Conservation (phyloP, 2,888 invertebrate species). For the Melitaea athalia region DNA sequence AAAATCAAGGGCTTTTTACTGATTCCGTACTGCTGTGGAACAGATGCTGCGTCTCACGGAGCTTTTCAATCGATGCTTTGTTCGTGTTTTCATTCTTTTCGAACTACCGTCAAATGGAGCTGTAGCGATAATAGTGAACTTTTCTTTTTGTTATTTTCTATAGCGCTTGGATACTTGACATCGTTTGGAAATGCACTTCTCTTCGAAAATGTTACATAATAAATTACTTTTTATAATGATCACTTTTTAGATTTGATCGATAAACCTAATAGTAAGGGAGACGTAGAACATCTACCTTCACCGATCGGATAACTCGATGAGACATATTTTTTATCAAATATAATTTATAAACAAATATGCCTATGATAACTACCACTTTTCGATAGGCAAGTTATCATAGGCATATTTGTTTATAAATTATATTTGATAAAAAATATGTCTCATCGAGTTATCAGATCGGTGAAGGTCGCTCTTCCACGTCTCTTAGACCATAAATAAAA, state of each 20-base stretch:
- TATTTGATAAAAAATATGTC: too few relatives aligned
- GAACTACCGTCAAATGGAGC: slow-evolving; percentile 19
- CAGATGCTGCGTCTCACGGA: slow-evolving; percentile 32
- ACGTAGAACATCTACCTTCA: too few relatives aligned
- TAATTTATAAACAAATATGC: too few relatives aligned
- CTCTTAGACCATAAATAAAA: background rate
- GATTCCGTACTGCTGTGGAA: slow-evolving; percentile 15
- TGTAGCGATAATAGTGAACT: slow-evolving; percentile 27
- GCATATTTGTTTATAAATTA: too few relatives aligned
- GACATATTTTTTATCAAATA: too few relatives aligned
- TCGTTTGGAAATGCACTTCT: slow-evolving; percentile 16
- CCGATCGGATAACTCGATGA: too few relatives aligned
- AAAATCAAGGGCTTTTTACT: slow-evolving; percentile 30
- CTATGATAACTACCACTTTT: too few relatives aligned
- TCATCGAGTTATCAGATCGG: too few relatives aligned
- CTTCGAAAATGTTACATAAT: background rate
- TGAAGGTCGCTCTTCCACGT: too few relatives aligned
- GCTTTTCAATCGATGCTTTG: slow-evolving; percentile 25
- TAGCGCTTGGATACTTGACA: slow-evolving; percentile 14
- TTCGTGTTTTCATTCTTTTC: slow-evolving; percentile 21
- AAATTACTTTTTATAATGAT: background rate
- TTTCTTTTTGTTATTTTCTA: slow-evolving; percentile 22
- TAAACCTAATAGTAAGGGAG: too few relatives aligned
- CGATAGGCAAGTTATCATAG: too few relatives aligned
- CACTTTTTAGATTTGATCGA: too few relatives aligned